Percentiles rank a stretch among this genome's conserved stretches.
phyloP scores from a whole-genome alignment of 2,113 vertebrate species.

The Hiodon tergisus region DNA sequence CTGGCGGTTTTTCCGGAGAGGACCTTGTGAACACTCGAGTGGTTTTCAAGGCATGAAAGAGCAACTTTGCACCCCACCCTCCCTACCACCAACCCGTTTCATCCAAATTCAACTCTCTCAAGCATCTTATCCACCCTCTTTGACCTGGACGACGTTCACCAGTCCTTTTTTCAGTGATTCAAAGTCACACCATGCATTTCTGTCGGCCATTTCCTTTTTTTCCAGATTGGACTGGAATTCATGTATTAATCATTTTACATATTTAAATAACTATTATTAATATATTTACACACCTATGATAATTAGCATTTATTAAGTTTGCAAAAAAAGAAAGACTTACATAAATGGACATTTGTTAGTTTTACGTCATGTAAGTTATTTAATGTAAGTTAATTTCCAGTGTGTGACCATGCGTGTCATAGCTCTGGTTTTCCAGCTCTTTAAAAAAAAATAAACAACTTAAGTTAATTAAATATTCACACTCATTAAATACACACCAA shows the following conservation, averaged over 20 bases:
- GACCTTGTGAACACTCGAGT: too few species aligned
- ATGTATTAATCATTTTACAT: conserved; percentile 1
- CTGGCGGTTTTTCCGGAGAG: too few species aligned
- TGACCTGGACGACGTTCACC: neutral
- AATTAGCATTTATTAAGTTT: neutral
- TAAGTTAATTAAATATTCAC: too few species aligned
- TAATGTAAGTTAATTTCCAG: neutral
- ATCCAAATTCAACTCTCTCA: neutral
- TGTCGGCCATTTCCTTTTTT: neutral
- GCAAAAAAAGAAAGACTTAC: neutral
- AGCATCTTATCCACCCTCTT: neutral
- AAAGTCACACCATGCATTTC: neutral
- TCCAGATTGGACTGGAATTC: conserved; percentile 7
- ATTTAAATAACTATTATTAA: neutral
- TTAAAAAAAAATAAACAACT: too few species aligned
- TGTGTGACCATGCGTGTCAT: neutral
- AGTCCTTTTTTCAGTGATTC: neutral
- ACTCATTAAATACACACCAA: too few species aligned
- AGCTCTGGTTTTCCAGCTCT: too few species aligned
- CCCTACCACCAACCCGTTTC: too few species aligned
- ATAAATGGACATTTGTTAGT: neutral
- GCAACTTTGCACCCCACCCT: too few species aligned
- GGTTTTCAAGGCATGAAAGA: too few species aligned
- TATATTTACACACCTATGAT: neutral
- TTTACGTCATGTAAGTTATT: neutral